Conservation (phyloP, 2,113 vertebrate genomes). For the Percopsis transmontana region DNA sequence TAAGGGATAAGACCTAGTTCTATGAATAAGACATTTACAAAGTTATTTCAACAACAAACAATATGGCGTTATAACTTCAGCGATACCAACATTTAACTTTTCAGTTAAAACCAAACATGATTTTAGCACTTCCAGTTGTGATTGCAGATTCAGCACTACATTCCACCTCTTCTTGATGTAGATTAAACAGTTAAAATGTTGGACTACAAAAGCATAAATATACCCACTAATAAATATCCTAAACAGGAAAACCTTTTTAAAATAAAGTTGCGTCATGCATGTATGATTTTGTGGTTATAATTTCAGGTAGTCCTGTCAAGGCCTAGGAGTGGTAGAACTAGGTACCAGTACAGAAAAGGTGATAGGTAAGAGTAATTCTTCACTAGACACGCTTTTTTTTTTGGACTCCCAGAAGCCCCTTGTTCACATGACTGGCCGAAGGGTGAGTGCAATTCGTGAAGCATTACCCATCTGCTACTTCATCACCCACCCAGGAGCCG, state of each 20-base stretch:
- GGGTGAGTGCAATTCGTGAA: too few relatives aligned
- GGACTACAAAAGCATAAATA: constrained; percentile 56
- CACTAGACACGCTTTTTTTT: too few relatives aligned
- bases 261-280: constrained; percentile 60
- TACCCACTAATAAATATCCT: constrained; percentile 61
- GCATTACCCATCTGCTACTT: too few relatives aligned
- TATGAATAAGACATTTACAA: constrained; percentile 53
- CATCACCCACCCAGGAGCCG: too few relatives aligned
- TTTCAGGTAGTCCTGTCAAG: not conserved
- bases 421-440: too few relatives aligned
- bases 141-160: constrained; percentile 17
- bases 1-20: too few relatives aligned
- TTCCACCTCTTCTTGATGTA: not conserved
- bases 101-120: constrained; percentile 36
- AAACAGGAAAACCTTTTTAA: constrained; percentile 44
- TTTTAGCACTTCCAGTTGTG: constrained; percentile 75
- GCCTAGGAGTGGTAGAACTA: constrained; percentile 3
- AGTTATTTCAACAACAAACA: constrained; percentile 34
- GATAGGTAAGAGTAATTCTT: not conserved
- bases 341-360: not conserved
- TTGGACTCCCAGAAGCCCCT: too few relatives aligned
- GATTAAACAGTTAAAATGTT: constrained; percentile 18
- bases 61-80: constrained; percentile 29
- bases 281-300: constrained; percentile 19
- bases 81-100: constrained; percentile 25